Conservation (phyloP, 2,797 vertebrate genomes). For the Pelobates cultripes region DNA sequence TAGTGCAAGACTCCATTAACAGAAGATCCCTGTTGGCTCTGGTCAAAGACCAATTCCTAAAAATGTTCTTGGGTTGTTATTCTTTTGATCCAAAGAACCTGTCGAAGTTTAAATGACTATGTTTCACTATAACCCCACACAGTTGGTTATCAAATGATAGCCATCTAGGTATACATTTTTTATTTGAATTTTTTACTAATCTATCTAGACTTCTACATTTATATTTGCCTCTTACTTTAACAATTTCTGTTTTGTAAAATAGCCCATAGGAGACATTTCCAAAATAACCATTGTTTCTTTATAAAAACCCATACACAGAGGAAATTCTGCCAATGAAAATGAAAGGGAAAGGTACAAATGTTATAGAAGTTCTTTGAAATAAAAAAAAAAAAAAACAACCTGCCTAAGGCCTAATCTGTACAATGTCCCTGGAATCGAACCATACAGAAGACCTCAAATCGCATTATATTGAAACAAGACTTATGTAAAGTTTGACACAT, state of each 20-base stretch:
- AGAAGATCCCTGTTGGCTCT: too few relatives aligned
- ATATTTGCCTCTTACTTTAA: too few relatives aligned
- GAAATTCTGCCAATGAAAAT: constrained; percentile 37
- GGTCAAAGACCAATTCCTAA: too few relatives aligned
- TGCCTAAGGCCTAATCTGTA: constrained; percentile 15
- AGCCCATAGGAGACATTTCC: constrained; percentile 2
- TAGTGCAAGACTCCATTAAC: too few relatives aligned
- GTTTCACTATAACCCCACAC: background rate
- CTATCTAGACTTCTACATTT: background rate
- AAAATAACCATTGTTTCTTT: constrained; percentile 31
- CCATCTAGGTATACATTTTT: too few relatives aligned
- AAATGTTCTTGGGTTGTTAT: too few relatives aligned
- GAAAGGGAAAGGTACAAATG: background rate
- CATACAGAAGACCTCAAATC: constrained; percentile 24
- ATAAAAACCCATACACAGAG: constrained; percentile 7
- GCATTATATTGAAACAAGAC: constrained; percentile 28
- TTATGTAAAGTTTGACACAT: constrained; percentile 51
- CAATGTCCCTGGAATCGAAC: constrained; percentile 27
- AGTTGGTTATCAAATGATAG: background rate
- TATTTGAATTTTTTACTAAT: background rate
- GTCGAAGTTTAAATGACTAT: too few relatives aligned
- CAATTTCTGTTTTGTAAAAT: background rate
- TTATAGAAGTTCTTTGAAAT: constrained; percentile 3
- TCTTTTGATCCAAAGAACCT: too few relatives aligned
- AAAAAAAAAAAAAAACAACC: background rate